Base-by-base conservation (phyloP, 1,140 invertebrate species). In the Hylaeus anthracinus region DNA sequence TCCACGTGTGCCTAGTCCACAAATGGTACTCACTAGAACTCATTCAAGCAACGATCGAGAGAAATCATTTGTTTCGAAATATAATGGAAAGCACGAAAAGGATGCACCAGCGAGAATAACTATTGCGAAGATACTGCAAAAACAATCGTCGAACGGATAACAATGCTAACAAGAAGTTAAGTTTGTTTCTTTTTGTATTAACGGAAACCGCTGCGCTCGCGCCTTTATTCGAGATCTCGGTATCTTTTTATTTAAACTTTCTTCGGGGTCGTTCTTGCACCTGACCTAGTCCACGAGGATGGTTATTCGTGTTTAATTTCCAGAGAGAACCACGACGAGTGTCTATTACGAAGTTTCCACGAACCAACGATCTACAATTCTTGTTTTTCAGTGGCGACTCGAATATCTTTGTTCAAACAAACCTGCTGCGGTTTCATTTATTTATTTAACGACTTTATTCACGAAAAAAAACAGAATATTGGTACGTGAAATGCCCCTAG, bases 231-330 rank as follows among this genome's bases (percentile, higher is more conserved):
- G 37, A 60, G 12, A 9, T 15, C 66, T 26, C 37, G 4, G 10
- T 74, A 69, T 15, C 12, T 70, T 81, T 60, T 70, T 77, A 43
- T 81, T 81, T 61, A 53, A 76, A 76, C 51, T 81, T 75, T 67
- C 58, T 53, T 58, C 63, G 26, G n/a, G 56, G 6, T 63, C 8
- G 37, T 74, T 66, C 72, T 74, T 51, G 55, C 78, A 60, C 63
- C 71, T 74, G 70, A 74, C 78, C 71, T 60, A 72, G 71, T 53
- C 63, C 53, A 51, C 63, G n/a, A 15, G 69, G 37, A 39, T 15
- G 15, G 14, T 1, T 64, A 66, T 61, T 77, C 53, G 26, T 79
- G 58, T 58, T 79, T 79, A 79, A 79, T 79, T 72, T 77, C 67
- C 48, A 55, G 37, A 37, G 26, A 45, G 26, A 51, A 37, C 15